These are phyloP conservation scores for Nothocercus nigrocapillus DNA, from an alignment of 2,113 vertebrate genomes.

Conservation along the genomic window DNA sequence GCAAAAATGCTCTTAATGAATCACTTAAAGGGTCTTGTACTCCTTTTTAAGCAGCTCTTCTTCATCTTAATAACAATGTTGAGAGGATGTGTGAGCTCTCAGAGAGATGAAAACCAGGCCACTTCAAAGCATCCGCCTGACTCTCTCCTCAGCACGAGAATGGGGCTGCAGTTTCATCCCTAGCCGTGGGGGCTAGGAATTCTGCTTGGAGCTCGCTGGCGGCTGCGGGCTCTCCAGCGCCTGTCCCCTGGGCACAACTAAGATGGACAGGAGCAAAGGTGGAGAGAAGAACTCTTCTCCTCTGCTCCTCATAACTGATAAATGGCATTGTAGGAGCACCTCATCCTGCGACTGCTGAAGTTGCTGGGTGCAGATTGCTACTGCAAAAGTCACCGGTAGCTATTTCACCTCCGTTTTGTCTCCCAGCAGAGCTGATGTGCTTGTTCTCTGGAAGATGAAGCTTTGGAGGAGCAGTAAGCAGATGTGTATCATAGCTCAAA, in stretches of 20 bases:
- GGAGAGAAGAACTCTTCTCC: background rate
- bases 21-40: background rate
- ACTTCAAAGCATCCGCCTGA: slow-evolving; percentile 8
- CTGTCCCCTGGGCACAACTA: background rate
- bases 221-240: background rate
- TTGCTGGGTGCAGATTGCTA: background rate
- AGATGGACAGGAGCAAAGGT: background rate
- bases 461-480: slow-evolving; percentile 18
- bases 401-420: background rate
- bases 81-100: background rate
- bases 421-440: background rate
- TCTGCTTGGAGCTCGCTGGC: background rate
- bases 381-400: background rate
- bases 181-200: background rate
- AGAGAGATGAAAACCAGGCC: slow-evolving; percentile 12
- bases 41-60: slow-evolving; percentile 2
- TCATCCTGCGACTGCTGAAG: background rate
- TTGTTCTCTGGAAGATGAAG: background rate
- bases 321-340: background rate
- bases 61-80: background rate
- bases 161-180: background rate
- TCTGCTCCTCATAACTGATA: background rate
- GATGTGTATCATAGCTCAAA: background rate
- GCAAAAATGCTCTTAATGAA: background rate
- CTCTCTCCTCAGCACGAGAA: background rate